phyloP scores from a whole-genome alignment of 2,888 invertebrate species.

The Parnassius mnemosyne region DNA sequence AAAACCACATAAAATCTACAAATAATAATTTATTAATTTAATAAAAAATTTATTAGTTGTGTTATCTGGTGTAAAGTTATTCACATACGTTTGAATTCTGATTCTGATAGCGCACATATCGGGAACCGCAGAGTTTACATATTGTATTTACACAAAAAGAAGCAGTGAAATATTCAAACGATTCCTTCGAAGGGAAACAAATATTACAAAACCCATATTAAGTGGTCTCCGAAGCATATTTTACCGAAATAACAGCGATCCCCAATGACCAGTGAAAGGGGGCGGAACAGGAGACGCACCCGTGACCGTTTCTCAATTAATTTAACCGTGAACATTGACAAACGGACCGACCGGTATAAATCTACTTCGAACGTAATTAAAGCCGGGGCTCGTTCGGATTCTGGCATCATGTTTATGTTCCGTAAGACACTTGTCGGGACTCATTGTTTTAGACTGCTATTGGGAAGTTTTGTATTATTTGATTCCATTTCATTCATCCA shows the following conservation, averaged over 20 bases:
- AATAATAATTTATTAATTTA: too few relatives aligned
- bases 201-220: neutral
- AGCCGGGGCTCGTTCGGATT: slow-evolving; percentile 6
- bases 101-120: too few relatives aligned
- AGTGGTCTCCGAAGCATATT: slow-evolving; percentile 40
- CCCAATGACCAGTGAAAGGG: slow-evolving; percentile 23
- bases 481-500: too few relatives aligned
- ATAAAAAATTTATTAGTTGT: too few relatives aligned
- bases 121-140: too few relatives aligned
- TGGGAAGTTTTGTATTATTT: neutral
- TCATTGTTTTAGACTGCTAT: neutral
- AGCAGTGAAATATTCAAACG: too few relatives aligned
- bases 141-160: too few relatives aligned
- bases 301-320: slow-evolving; percentile 65
- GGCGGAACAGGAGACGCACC: slow-evolving; percentile 47
- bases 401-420: neutral
- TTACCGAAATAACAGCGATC: slow-evolving; percentile 44
- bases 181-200: neutral
- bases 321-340: slow-evolving; percentile 65
- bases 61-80: too few relatives aligned
- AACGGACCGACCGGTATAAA: slow-evolving; percentile 62
- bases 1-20: too few relatives aligned
- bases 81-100: too few relatives aligned
- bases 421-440: slow-evolving; percentile 1
- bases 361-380: slow-evolving; percentile 67